Evolutionary conservation across 2,888 invertebrate genomes (phyloP), one percentile per base, ranked within the genome.

Genomic region (Cephalotes varians): DNA sequence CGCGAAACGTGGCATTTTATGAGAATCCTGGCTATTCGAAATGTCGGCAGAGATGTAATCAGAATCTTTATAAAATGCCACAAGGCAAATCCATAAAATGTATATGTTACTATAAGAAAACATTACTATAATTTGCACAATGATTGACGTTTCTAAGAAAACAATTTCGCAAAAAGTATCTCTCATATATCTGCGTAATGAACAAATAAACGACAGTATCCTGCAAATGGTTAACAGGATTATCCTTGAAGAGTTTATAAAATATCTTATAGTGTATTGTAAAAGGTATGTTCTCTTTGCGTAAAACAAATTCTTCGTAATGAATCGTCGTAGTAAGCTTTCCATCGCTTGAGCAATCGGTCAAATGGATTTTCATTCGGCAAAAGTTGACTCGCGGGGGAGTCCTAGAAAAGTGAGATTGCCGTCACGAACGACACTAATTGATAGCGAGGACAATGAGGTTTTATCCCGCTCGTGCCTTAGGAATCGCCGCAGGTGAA

Each of bases 401-500:
- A 37, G 56, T 49, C 31, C 34, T 54, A 71, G 79, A 87, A 85
- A 82, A 31, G 47, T 37, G 64, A 60, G 28, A 87, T 77, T 81
- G 54, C 49, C 31, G 64, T 88, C 67, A 79, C 74, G 67, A 58
- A 60, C 12, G 51, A 28, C n/a, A 58, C 67, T 86, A 79, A 86
- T 83, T 84, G 87, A 88, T 86, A 67, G 69, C 25, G 60, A 21
- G 34, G 74, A 88, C 83, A 89, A 88, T 89, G 37, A 74, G 79
- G 74, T 72, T 81, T 87, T 67, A 34, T 58, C 12, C 47, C 51
- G 67, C 67, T 40, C 37, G 40, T 72, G 37, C 21, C 60, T 80
- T 54, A 44, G 47, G 64, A 40, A 82, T 85, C 71, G 69, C 54
- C 49, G 73, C 81, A 76, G 87, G 92, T 90, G 91, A 92, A 92